Conservation (phyloP, 2,113 vertebrate species). For the Leucoraja erinaceus region DNA sequence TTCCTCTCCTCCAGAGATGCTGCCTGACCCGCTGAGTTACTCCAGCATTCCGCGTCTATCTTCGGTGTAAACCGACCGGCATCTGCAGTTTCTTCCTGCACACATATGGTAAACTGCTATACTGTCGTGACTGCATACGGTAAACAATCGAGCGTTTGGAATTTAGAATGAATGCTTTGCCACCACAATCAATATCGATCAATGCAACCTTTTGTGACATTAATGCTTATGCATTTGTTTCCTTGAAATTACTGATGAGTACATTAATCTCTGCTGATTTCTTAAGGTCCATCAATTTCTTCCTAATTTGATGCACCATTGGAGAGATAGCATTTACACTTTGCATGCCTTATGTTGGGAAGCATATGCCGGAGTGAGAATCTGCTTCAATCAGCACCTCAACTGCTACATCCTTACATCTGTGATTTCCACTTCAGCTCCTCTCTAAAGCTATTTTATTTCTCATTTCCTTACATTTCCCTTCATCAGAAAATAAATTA, state of each 20-base stretch:
- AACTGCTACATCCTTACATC: not conserved
- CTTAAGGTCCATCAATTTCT: not conserved
- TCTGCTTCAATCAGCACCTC: not conserved
- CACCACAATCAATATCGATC: not conserved
- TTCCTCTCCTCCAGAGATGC: no score
- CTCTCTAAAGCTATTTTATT: not conserved
- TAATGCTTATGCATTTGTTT: not conserved
- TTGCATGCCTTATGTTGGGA: no score
- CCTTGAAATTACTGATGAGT: not conserved
- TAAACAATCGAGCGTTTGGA: not conserved
- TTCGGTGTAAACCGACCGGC: no score
- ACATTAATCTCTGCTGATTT: not conserved
- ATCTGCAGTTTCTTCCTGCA: no score
- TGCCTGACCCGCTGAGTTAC: no score
- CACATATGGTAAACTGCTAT: no score
- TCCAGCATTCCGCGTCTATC: no score
- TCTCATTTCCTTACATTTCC: not conserved
- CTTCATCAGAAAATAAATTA: not conserved
- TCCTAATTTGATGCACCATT: slow-evolving; percentile 20
- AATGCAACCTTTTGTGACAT: not conserved
- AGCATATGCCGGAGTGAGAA: slow-evolving; percentile 6
- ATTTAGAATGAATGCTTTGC: not conserved
- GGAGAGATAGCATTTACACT: slow-evolving; percentile 4
- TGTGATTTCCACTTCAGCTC: not conserved
- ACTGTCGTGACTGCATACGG: not conserved